Evolutionary conservation across 2,888 invertebrate species (phyloP).

Genomic region (Sinotaia quadrata): DNA sequence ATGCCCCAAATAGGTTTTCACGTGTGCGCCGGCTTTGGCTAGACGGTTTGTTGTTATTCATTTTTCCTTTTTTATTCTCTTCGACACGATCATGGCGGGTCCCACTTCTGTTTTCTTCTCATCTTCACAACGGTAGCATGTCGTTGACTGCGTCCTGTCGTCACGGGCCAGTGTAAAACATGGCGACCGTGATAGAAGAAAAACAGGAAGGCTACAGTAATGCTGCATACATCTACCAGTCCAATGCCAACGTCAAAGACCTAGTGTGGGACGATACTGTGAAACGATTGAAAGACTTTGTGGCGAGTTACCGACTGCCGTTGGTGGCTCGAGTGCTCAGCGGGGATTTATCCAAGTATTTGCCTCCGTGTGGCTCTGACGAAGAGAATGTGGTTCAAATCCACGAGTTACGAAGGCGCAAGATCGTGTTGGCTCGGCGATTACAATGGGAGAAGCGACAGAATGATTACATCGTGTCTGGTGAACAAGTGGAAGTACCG

Average conservation of each 20-base stretch:
- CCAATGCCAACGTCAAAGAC: slow-evolving; percentile 22
- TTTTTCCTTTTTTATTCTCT: too few relatives aligned
- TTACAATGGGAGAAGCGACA: slow-evolving; percentile 61
- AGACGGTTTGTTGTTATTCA: too few relatives aligned
- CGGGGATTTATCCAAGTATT: slow-evolving; percentile 41
- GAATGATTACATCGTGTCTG: slow-evolving; percentile 56
- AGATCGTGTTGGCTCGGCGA: slow-evolving; percentile 54
- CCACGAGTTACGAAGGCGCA: slow-evolving; percentile 53
- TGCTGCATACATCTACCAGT: neutral
- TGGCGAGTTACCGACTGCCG: slow-evolving; percentile 43
- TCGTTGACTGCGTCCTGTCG: neutral
- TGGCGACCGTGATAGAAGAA: slow-evolving; percentile 13
- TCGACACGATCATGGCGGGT: too few relatives aligned
- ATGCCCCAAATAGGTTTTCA: too few relatives aligned
- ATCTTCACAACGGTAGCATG: too few relatives aligned
- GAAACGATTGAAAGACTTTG: slow-evolving; percentile 49
- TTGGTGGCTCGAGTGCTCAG: slow-evolving; percentile 42
- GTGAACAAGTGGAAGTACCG: slow-evolving; percentile 54
- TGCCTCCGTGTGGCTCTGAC: slow-evolving; percentile 14
- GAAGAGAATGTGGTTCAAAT: slow-evolving; percentile 51
- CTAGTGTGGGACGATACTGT: slow-evolving; percentile 54
- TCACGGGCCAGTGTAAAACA: slow-evolving; percentile 8
- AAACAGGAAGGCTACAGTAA: slow-evolving; percentile 3
- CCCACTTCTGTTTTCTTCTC: too few relatives aligned
- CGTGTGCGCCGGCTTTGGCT: too few relatives aligned